Evolutionary conservation across 1,140 invertebrate genomes (phyloP).

Genomic region (Atta cephalotes): DNA sequence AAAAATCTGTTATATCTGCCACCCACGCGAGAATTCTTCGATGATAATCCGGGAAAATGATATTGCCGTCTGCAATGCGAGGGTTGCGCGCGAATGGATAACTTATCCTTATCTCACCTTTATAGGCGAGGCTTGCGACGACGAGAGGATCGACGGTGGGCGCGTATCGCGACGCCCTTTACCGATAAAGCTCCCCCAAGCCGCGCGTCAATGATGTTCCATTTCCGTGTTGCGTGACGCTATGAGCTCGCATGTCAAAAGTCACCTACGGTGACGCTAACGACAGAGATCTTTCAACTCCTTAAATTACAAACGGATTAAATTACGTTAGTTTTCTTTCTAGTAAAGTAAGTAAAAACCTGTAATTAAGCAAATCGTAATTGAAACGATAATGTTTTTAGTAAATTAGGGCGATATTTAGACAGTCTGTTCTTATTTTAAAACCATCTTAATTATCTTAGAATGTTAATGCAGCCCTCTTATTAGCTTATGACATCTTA

Average conservation of each 20-base stretch:
- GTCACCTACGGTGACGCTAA: constrained; percentile 7
- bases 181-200: constrained; percentile 73
- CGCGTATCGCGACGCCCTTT: constrained; percentile 63
- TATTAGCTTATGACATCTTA: too few species aligned
- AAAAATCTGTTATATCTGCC: constrained; percentile 66
- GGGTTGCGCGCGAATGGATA: constrained; percentile 31
- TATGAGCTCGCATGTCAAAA: constrained; percentile 56
- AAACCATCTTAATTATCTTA: too few species aligned
- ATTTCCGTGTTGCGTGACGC: constrained; percentile 75
- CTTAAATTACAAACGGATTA: background rate
- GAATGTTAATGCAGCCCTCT: too few species aligned
- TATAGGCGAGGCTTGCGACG: constrained; percentile 1
- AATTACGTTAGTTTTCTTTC: background rate
- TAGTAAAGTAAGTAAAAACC: background rate
- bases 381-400: background rate
- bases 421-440: too few species aligned
- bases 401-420: too few species aligned
- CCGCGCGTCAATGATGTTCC: constrained; percentile 75
- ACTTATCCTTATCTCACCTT: constrained; percentile 70
- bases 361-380: background rate
- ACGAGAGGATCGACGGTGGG: constrained; percentile 9
- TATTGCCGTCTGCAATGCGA: constrained; percentile 20
- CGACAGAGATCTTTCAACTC: constrained; percentile 15
- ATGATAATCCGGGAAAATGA: constrained; percentile 65
- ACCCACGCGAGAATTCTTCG: constrained; percentile 66